Evolutionary conservation across 2,797 vertebrate genomes (phyloP), one percentile per base, ranked within the genome.

Genomic region (Anabacerthia variegaticeps): DNA sequence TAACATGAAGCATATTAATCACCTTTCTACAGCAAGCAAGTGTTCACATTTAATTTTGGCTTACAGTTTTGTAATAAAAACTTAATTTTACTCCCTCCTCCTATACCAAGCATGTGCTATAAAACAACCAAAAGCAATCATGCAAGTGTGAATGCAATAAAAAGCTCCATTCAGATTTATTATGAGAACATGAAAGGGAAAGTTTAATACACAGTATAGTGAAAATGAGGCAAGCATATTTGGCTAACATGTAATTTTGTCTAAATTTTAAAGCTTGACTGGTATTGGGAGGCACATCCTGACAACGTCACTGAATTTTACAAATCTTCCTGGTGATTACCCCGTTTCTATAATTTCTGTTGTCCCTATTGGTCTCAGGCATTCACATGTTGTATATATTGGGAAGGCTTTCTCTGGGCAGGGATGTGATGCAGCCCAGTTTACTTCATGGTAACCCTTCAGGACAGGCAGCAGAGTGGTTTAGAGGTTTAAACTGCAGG

Each of bases 111-210:
- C 48, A 88, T 32, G n/a, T 66, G 20, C 51, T 79, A 27, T 89
- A 65, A 91, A 95, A 74, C 48, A 79, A 88, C 52, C 30, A 81
- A 89, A 66, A 89, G 32, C 44, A 79, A 44, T 63, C 63, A 88
- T 62, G 48, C 43, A 52, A 88, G 41, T 83, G 55, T 67, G 80
- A 65, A 54, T 66, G 37, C 54, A 82, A 16, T 56, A 91, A 80
- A 88, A 92, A 61, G 7, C 41, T 85, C 65, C 24, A 43, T 86
- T 92, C 77, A 78, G 43, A 85, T 94, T 92, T 91, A 92, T 83
- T 80, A 72, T 15, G n/a, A 62, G 92, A 78, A 87, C 55, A 80
- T 32, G 61, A 90, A 93, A 94, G 37, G 41, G 54, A 39, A 85
- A 52, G 18, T 86, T 91, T 93, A 95, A 89, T 79, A 85, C 34